Evolutionary conservation across 2,797 vertebrate genomes (phyloP), one percentile per base, ranked within the genome.

Genomic region (Ptychadena robeensis): DNA sequence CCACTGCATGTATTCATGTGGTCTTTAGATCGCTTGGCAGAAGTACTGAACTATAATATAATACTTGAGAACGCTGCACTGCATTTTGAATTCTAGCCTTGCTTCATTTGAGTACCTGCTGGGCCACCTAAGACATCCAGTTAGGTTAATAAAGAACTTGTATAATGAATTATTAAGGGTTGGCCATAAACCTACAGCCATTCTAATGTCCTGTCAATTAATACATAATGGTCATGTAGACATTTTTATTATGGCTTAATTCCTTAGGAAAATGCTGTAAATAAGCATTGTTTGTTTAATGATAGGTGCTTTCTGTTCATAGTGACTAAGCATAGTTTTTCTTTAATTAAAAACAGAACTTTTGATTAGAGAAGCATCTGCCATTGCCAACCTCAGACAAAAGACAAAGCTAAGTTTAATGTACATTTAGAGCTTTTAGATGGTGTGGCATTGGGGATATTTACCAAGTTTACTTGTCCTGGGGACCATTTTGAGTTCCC

Each of bases 1-100:
- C 78, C 75, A 86, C 80, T 84, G 85, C 65, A 59, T 77, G 86
- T 88, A 82, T 81, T 82, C 64, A 82, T 85, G 86, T 34, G 18
- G 9, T 59, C 59, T 65, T 72, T 67, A 70, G 71, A 77, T 71
- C 79, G 81, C 35, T 74, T 67, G 32, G 25, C 44, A 67, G 35
- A 53, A 67, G 63, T 31, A 74, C 15, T 9, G 40, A 74, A 74
- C 61, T 12, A 10, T 22, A 68, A 11, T n/a, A 68, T 18, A 66
- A 66, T 66, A 57, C 63, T 18, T 18, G 10, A 22, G 15, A 77
- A 66, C 12, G 8, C 10, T 11, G 38, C 34, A 31, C 31, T 4
- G 9, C 4, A 1, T 44, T 66, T 25, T 15, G 3, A 66, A 53
- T 37, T 40, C 14, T 8, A 11, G 1, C 37, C 10, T 6, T 9